Evolutionary conservation across 2,888 invertebrate genomes (phyloP).

Genomic region (Neoaliturus tenellus): DNA sequence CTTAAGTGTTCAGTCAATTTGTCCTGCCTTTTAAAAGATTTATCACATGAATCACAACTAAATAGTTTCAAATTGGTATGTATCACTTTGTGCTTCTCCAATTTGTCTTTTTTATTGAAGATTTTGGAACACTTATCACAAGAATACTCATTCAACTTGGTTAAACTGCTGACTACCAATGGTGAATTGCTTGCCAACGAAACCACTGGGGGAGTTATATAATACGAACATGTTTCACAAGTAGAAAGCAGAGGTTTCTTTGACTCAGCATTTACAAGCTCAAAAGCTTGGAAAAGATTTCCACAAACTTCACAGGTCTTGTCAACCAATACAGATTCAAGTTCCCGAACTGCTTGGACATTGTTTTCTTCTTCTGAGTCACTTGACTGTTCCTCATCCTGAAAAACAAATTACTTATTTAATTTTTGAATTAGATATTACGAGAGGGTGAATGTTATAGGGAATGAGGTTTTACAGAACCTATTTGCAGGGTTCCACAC

Average conservation of each 20-base stretch:
- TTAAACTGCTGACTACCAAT: no score
- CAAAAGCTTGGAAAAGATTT: constrained; percentile 36
- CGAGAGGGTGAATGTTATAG: no score
- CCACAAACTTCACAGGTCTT: constrained; percentile 39
- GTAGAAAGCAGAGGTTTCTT: constrained; percentile 13
- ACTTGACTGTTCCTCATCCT: not conserved
- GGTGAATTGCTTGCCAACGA: not conserved
- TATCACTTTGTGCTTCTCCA: not conserved
- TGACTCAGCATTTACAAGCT: not conserved
- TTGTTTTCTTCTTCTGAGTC: constrained; percentile 14
- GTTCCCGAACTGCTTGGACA: constrained; percentile 25
- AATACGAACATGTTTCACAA: constrained; percentile 42
- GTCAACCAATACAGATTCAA: constrained; percentile 8
- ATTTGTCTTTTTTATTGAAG: not conserved
- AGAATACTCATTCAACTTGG: not conserved
- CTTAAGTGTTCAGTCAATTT: constrained; percentile 19
- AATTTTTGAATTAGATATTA: not conserved
- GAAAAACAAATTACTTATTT: not conserved
- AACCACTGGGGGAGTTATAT: not conserved
- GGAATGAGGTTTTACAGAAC: no score
- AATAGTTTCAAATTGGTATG: not conserved
- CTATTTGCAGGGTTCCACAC: no score
- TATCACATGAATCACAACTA: not conserved
- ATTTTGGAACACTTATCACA: constrained; percentile 7
- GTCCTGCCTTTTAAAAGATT: not conserved